Base-by-base conservation (phyloP, 2,113 vertebrate genomes). In the Hydropotes inermis region DNA sequence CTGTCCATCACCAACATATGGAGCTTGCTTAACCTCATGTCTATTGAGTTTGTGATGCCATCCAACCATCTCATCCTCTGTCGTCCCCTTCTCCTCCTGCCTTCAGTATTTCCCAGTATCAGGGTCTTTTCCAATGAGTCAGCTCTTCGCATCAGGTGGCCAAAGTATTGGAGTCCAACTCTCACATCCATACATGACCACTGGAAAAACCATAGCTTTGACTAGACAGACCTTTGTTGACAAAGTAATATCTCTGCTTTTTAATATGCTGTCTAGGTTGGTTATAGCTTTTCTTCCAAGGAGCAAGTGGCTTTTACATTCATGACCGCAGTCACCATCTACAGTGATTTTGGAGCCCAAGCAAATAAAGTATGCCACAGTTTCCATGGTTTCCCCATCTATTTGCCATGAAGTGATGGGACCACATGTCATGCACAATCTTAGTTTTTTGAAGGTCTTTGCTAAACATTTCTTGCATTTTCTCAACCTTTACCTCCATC, bases 141-240 rank as follows among this genome's bases (percentile, higher is more conserved):
- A 1, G 1, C 17, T 39, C n/a, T 70, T 70, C n/a, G 6, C 5
- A 2, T 6, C 19, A 39, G 10, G 10, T 74, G 1, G n/a, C n/a
- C 67, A 23, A 3, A 39, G 23, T 74, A 39, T 3, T 74, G n/a
- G n/a, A 39, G 67, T 23, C n/a, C 19, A 70, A 39, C 19, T 36
- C 19, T 70, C 67, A 23, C 5, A 39, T 6, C 19, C 10, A 70
- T 70, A 39, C 0, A 0, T 39, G 10, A 39, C n/a, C 23, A 70
- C 67, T 39, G 67, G 67, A 70, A 39, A 70, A 70, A 39, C 19
- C 19, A 12, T 36, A 70, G 2, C 67, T 39, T 70, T 70, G 67
- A 70, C n/a, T 23, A 39, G 67, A 39, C 6, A 10, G n/a, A 39
- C 10, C n/a, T 70, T 70, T 70, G n/a, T 39, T 0, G 0, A 14